Base-by-base conservation (phyloP, 37 sponge, comb jelly and placozoan species). In the Tethya wilhelma region DNA sequence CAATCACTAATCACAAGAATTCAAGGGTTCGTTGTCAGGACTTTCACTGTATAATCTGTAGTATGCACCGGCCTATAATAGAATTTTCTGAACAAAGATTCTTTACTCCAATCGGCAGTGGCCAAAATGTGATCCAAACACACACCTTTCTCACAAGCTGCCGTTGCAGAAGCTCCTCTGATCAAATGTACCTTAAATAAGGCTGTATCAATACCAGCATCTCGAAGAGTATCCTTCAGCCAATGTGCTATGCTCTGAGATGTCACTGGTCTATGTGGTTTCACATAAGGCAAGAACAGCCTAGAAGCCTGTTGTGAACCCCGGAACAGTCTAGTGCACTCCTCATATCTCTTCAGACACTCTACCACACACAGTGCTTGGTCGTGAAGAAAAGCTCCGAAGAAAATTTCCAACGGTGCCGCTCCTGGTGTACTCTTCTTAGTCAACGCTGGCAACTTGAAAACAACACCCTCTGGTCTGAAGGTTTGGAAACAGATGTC, bases 171-270 rank as follows among this genome's bases (percentile, higher is more conserved):
- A 33, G 86, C 79, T 31, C 73, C 67, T 32, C 79, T 20, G 4
- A 69, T 57, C 5, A 74, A 86, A 33, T 86, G 86, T 23, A 79
- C 79, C 32, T 64, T 66, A 67, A 86, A 86, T 8, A 64, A 17
- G 28, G 49, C 22, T 2, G 53, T 67, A 34, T 80, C 81, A 30
- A 80, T 44, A 8, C 81, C 81, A 7, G 71, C 81, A 29, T 80
- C 71, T 38, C 2, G 1, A 2, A 80, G 59, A 1, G 38, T 14
- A 12, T 56, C 62, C 32, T 80, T 70, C 43, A 80, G 33, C 81
- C 81, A 80, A 23, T 69, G 59, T 25, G 71, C 71, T 5, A 80
- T 56, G 1, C 68, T 14, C 28, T 67, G 67, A 29, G 53, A 64
- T 49, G 79, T 67, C 2, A 79, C 56, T 26, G 79, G 69, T 4